phyloP scores from a whole-genome alignment of 2,113 vertebrate genomes.

The Nyctibius bracteatus region DNA sequence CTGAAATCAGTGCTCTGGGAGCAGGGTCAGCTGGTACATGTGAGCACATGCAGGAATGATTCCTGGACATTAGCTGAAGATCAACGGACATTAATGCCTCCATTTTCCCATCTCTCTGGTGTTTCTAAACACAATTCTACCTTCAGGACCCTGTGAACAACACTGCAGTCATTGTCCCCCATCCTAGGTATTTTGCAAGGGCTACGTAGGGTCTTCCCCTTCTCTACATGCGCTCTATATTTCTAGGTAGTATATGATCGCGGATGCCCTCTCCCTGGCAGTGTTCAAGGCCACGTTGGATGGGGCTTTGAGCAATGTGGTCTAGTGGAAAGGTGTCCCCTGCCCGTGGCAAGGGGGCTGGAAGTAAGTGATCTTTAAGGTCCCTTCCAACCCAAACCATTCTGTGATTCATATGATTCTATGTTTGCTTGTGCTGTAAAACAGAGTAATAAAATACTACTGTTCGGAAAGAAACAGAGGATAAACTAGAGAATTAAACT shows the following conservation, averaged over 20 bases:
- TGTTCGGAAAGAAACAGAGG: not conserved
- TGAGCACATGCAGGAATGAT: not conserved
- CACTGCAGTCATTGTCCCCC: not conserved
- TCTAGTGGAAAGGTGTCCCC: no score
- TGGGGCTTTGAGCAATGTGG: no score
- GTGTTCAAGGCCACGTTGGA: no score
- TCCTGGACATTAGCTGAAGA: not conserved
- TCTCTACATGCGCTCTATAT: not conserved
- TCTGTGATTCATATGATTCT: no score
- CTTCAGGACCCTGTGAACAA: not conserved
- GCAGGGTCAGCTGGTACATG: not conserved
- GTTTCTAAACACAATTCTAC: not conserved
- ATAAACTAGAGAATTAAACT: not conserved
- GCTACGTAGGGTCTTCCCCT: not conserved
- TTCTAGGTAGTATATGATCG: not conserved
- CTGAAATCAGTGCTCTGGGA: not conserved
- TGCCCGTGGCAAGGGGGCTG: no score
- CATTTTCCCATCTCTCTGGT: not conserved
- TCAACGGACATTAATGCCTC: not conserved
- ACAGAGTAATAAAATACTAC: not conserved
- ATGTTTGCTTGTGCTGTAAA: not conserved
- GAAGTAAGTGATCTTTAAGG: no score
- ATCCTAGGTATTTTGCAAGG: not conserved
- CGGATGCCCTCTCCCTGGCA: no score
- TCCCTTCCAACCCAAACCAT: no score